Evolutionary conservation across 2,113 vertebrate genomes (phyloP).

Genomic region (Fregetta grallaria): DNA sequence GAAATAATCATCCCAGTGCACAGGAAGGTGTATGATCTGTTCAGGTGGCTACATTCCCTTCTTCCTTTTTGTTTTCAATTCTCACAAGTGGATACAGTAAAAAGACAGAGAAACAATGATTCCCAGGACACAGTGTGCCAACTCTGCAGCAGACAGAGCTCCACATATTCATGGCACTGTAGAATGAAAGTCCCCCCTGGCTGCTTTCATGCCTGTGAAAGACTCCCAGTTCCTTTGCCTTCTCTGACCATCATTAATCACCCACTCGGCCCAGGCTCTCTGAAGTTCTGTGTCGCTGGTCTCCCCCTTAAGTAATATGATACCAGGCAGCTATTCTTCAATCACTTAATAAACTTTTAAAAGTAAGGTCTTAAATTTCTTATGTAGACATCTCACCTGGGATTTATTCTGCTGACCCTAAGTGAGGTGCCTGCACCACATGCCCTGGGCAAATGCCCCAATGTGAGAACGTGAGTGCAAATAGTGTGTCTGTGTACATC

Average conservation of each 20-base stretch:
- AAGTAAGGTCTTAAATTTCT: not conserved
- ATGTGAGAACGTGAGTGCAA: not conserved
- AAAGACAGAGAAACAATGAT: not conserved
- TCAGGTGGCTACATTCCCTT: not conserved
- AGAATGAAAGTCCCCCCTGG: not conserved
- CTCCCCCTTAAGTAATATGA: not conserved
- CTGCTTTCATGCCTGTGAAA: not conserved
- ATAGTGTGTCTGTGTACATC: not conserved
- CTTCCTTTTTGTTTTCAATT: not conserved
- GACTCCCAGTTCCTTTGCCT: not conserved
- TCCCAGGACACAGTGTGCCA: not conserved
- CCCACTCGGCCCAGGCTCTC: not conserved
- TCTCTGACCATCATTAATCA: too few relatives aligned
- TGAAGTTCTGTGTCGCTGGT: not conserved
- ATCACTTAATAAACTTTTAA: not conserved
- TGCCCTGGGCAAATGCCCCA: not conserved
- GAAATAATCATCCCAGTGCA: not conserved
- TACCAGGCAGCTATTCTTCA: not conserved
- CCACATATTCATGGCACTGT: not conserved
- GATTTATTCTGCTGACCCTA: not conserved
- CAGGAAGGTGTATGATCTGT: not conserved
- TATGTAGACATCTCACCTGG: not conserved
- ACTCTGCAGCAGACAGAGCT: not conserved
- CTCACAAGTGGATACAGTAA: not conserved
- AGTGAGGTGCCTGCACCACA: not conserved